Percentiles rank a stretch among this genome's conserved stretches.
phyloP scores from a whole-genome alignment of 2,797 vertebrate genomes.

The Toxotes lorentzi region DNA sequence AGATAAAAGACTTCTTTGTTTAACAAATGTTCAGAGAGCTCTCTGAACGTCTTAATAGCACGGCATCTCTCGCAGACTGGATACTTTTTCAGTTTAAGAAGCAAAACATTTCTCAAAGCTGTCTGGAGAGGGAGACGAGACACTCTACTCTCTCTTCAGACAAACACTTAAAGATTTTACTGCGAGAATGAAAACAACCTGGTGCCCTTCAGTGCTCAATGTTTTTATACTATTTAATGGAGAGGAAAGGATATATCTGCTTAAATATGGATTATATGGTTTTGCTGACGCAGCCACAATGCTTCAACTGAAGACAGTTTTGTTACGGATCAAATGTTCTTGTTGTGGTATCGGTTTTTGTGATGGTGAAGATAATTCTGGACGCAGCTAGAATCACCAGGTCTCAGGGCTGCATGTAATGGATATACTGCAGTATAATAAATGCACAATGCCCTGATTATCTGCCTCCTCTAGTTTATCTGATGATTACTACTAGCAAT shows the following conservation, averaged over 20 bases:
- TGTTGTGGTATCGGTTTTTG: not conserved
- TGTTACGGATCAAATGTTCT: slow-evolving; percentile 11
- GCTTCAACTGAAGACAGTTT: slow-evolving; percentile 9
- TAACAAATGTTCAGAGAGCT: slow-evolving; percentile 11
- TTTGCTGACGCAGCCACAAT: slow-evolving; percentile 2
- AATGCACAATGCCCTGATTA: slow-evolving; percentile 26
- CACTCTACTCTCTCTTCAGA: not conserved
- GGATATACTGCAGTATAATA: slow-evolving; percentile 5
- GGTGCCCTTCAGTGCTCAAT: not conserved
- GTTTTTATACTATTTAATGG: slow-evolving; percentile 22
- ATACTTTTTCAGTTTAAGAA: slow-evolving; percentile 6
- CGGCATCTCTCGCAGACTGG: not conserved
- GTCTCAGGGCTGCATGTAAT: slow-evolving; percentile 19
- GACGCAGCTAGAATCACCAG: not conserved
- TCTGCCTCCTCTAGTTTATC: slow-evolving; percentile 4
- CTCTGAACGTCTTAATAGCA: not conserved
- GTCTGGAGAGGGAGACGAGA: slow-evolving; percentile 12
- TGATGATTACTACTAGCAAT: not conserved
- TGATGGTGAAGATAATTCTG: not conserved
- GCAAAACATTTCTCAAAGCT: slow-evolving; percentile 13
- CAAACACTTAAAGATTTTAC: not conserved
- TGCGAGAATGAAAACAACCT: slow-evolving; percentile 14
- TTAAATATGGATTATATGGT: not conserved
- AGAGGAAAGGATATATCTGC: slow-evolving; percentile 8
- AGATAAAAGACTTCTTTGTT: not conserved